A percentile compares a stretch with the other conserved stretches of the same genome.
phyloP scores from a whole-genome alignment of 2,888 invertebrate genomes.

The Callinectes sapidus region DNA sequence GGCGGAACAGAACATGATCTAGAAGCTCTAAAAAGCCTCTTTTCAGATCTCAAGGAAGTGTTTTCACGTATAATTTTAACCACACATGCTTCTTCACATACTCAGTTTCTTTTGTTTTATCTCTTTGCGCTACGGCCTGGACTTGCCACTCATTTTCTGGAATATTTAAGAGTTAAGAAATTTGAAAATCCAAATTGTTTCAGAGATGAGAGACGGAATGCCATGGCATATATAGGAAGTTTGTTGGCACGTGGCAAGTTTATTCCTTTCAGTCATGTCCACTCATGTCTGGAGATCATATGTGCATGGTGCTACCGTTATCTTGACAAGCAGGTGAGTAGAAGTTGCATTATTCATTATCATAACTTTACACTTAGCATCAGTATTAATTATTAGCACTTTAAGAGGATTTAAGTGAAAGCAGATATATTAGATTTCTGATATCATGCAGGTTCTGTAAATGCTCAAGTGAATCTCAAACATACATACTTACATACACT shows the following conservation, averaged over 20 bases:
- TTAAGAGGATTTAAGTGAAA: no score
- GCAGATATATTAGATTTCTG: no score
- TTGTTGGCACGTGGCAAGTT: conserved; percentile 83
- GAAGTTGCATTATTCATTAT: neutral
- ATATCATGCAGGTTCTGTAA: no score
- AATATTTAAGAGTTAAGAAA: conserved; percentile 84
- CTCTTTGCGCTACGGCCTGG: conserved; percentile 80
- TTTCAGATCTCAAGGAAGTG: conserved; percentile 81
- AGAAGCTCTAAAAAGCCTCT: conserved; percentile 75
- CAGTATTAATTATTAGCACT: no score
- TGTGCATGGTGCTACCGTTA: conserved; percentile 90
- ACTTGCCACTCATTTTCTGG: conserved; percentile 82
- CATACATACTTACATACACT: no score
- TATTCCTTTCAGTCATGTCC: conserved; percentile 81
- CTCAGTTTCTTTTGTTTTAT: conserved; percentile 87
- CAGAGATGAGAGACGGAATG: conserved; percentile 82
- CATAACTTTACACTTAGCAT: neutral
- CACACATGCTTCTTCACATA: conserved; percentile 87
- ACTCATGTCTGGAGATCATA: conserved; percentile 83
- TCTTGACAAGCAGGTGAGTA: conserved; percentile 78
- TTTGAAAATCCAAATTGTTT: conserved; percentile 79
- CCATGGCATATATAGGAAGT: conserved; percentile 86
- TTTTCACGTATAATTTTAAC: conserved; percentile 90
- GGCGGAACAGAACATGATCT: conserved; percentile 64
- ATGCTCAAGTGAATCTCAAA: no score